Conservation (phyloP, 2,113 vertebrate genomes). For the Indicator indicator region DNA sequence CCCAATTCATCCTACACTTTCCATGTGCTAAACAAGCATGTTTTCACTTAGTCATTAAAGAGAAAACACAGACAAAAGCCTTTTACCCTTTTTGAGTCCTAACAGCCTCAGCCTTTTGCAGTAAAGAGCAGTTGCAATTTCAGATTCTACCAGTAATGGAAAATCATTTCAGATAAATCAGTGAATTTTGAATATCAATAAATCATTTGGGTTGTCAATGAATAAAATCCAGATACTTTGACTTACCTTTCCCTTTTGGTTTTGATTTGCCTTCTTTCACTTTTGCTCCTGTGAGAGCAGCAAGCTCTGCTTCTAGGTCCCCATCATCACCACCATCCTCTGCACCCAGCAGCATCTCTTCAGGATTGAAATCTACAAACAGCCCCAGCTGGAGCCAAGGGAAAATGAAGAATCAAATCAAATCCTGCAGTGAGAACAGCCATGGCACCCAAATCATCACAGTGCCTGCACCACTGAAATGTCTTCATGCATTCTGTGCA, state of each 20-base stretch:
- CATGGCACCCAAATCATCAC: neutral
- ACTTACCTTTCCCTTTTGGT: conserved; percentile 83
- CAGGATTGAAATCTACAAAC: conserved; percentile 87
- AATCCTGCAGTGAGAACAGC: neutral
- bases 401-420: neutral
- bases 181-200: neutral
- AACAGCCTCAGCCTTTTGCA: neutral
- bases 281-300: conserved; percentile 84
- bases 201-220: neutral
- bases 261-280: conserved; percentile 69
- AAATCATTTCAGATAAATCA: neutral
- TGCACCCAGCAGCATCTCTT: conserved; percentile 84
- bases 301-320: conserved; percentile 91
- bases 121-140: neutral
- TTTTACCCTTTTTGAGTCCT: neutral
- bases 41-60: neutral
- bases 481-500: neutral
- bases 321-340: conserved; percentile 82
- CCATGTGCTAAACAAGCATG: neutral
- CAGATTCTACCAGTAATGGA: neutral
- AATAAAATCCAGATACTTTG: neutral
- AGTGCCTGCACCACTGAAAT: neutral
- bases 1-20: neutral
- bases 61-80: neutral
- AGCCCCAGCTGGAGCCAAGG: conserved; percentile 85